Conservation (phyloP, 2,113 vertebrate genomes). For the Pithys albifrons region DNA sequence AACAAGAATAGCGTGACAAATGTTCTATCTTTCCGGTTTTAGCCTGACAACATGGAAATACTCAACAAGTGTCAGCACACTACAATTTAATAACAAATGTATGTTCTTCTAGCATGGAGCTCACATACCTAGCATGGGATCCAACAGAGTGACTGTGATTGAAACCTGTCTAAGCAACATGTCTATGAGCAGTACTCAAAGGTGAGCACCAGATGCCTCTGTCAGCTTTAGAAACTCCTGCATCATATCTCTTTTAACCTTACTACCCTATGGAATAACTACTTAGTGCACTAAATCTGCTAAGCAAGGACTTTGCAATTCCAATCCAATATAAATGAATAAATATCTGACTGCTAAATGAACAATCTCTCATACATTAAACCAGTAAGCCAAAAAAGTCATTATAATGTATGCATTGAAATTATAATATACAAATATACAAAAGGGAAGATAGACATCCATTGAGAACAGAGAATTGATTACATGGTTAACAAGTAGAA, state of each 20-base stretch:
- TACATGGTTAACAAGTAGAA: conserved; percentile 52
- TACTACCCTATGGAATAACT: not conserved
- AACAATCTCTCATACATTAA: conserved; percentile 43
- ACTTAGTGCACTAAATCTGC: conserved; percentile 1
- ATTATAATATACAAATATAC: conserved; percentile 58
- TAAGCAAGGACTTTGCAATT: conserved; percentile 46
- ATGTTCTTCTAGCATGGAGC: not conserved
- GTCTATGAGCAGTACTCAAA: not conserved
- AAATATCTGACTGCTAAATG: conserved; percentile 56
- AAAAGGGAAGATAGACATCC: conserved; percentile 39
- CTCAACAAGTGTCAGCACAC: fast-evolving
- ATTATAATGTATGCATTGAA: conserved; percentile 59
- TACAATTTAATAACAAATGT: not conserved
- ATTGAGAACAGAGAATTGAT: conserved; percentile 57
- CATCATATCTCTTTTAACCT: conserved; percentile 9
- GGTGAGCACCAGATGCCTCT: conserved; percentile 46
- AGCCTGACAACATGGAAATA: not conserved
- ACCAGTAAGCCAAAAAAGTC: not conserved
- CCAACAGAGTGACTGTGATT: not conserved
- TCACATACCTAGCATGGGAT: not conserved
- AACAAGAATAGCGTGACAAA: not conserved
- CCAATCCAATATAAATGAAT: conserved; percentile 40
- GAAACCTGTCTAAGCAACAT: not conserved
- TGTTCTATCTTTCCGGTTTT: not conserved
- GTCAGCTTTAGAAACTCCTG: conserved; percentile 5